Base-by-base conservation (phyloP, 2,797 vertebrate species). In the Poecilia velifera region DNA sequence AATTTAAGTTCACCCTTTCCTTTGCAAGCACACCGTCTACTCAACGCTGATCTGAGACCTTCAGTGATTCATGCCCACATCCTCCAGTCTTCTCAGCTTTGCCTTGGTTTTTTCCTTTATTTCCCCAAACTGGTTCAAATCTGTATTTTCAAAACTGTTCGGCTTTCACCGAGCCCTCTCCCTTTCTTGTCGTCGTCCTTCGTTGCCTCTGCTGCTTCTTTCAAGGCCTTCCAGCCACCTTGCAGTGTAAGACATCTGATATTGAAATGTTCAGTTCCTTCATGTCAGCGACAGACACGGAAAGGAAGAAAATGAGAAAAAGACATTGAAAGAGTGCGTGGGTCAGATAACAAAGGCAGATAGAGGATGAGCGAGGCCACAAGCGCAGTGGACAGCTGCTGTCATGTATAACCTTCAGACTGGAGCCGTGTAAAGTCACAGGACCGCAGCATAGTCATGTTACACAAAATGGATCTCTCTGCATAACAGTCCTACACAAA, bases 41-140 rank as follows among this genome's bases (percentile, higher is more conserved):
- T 82, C 76, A 77, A 47, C 74, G 36, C 71, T 84, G 79, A 88
- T 85, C 79, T 53, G 72, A 77, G 55, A 84, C 84, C 81, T 51
- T 62, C 70, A 81, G 74, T 90, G 88, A 93, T 86, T 90, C 88
- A 91, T 86, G 39, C 79, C 75, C 82, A 82, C 45, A 51, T 68
- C 73, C 81, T 79, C 55, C 0, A 8, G 79, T 89, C 77, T 76
- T 80, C 76, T 87, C 22, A 77, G 71, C 83, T 83, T 53, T 66
- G 49, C 81, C 80, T 75, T 31, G n/a, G 77, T 83, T 77, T 55
- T 77, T 59, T 74, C 79, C 74, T 78, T 77, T 18, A 81, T 74
- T 39, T 76, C 75, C 64, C 64, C 72, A n/a, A 41, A 22, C 68
- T 6, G 3, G 12, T 73, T 80, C 72, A 72, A 82, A 64, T 62